Conservation (phyloP, 2,888 invertebrate species). For the Furcula furcula region DNA sequence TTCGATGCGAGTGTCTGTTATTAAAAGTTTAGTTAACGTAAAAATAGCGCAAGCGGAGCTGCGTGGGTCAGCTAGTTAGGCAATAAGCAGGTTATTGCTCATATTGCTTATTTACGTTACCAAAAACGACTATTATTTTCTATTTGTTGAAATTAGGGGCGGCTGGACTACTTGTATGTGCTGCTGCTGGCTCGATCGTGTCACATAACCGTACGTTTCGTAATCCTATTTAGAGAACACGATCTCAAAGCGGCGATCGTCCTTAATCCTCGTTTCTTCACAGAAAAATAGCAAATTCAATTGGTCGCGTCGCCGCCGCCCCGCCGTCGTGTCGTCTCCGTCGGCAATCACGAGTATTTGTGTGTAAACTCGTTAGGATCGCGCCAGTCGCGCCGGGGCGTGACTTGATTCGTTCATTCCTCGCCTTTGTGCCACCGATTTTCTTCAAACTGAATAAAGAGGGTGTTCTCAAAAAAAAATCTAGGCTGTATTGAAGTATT, state of each 20-base stretch:
- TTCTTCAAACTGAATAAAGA: neutral
- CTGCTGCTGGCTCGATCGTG: too few species aligned
- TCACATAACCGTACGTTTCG: neutral
- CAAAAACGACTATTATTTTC: too few species aligned
- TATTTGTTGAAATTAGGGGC: too few species aligned
- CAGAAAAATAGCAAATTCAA: slow-evolving; percentile 3
- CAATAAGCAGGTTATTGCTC: too few species aligned
- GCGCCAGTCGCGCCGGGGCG: slow-evolving; percentile 2
- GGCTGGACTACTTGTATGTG: too few species aligned
- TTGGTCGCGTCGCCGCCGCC: slow-evolving; percentile 1
- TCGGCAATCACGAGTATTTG: slow-evolving; percentile 2
- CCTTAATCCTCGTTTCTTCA: neutral
- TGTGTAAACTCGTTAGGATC: slow-evolving; percentile 5
- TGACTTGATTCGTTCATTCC: slow-evolving; percentile 1
- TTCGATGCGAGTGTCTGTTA: too few species aligned
- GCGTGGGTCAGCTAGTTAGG: too few species aligned
- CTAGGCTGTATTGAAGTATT: too few species aligned
- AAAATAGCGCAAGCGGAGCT: too few species aligned
- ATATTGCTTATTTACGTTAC: too few species aligned
- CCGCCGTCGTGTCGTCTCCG: neutral
- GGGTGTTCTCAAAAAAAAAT: slow-evolving; percentile 12
- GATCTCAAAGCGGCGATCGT: slow-evolving; percentile 1
- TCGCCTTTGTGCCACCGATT: slow-evolving; percentile 2
- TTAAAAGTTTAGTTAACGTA: too few species aligned
- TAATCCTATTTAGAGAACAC: neutral